Evolutionary conservation across 2,888 invertebrate species (phyloP).

Genomic region (Drosophila picticornis): DNA sequence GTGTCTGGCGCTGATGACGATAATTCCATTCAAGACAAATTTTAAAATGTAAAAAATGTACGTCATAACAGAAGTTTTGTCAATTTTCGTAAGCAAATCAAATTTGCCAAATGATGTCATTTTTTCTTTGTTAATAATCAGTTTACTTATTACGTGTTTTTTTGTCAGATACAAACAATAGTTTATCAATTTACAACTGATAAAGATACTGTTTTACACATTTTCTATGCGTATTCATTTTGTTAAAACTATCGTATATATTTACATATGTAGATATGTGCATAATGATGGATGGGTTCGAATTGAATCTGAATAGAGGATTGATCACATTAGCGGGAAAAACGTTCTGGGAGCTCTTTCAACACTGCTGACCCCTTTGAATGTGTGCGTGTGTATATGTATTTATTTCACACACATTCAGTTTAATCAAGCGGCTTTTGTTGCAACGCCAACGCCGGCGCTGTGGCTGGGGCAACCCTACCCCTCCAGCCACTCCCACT

Average conservation of each 20-base stretch:
- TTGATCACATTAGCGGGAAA: neutral
- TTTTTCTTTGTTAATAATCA: neutral
- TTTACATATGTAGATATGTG: neutral
- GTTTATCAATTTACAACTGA: neutral
- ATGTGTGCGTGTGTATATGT: neutral
- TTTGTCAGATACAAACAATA: neutral
- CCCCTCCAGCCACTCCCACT: neutral
- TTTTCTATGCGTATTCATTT: neutral
- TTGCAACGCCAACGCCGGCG: slow-evolving; percentile 37
- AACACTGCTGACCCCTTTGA: neutral
- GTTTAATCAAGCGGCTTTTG: slow-evolving; percentile 74
- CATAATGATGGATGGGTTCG: neutral
- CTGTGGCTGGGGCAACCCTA: neutral
- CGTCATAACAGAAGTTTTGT: neutral
- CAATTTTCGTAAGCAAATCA: neutral
- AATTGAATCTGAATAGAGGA: neutral
- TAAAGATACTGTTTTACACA: neutral
- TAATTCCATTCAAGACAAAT: neutral
- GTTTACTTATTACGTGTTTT: neutral
- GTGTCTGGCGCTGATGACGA: neutral
- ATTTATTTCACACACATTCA: slow-evolving; percentile 25
- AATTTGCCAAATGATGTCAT: neutral
- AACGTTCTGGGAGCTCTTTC: neutral
- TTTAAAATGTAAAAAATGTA: neutral
- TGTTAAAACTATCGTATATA: neutral